A percentile compares a stretch with the other conserved stretches of the same genome.
phyloP scores from a whole-genome alignment of 2,888 invertebrate species.

The Dascillus cervinus region DNA sequence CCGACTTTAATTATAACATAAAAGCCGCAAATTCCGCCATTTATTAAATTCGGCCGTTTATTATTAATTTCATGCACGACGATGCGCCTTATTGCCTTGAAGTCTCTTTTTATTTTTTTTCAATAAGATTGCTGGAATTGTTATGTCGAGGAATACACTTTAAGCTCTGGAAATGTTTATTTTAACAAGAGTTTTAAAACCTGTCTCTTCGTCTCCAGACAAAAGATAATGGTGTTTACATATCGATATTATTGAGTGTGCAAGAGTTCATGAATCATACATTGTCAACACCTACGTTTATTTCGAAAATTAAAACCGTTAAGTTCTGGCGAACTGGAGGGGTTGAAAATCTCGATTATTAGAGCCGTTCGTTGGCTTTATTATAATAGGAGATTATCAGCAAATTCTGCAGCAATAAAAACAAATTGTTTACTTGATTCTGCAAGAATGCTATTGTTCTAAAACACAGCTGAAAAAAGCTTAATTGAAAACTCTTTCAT shows the following conservation, averaged over 20 bases:
- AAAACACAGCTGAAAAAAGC: constrained; percentile 10
- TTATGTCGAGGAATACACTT: constrained; percentile 29
- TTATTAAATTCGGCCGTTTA: no score
- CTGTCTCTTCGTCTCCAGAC: constrained; percentile 30
- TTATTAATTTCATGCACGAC: background rate
- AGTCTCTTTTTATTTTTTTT: no score
- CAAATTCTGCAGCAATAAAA: constrained; percentile 8
- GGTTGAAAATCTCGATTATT: no score
- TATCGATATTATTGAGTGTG: constrained; percentile 26
- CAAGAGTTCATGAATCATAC: constrained; percentile 13
- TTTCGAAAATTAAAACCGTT: background rate
- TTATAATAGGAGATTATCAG: constrained; percentile 3
- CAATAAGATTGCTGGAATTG: no score
- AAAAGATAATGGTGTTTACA: constrained; percentile 37
- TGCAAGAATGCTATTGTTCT: constrained; percentile 9
- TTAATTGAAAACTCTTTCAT: constrained; percentile 9
- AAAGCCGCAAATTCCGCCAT: no score
- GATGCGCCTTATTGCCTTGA: background rate
- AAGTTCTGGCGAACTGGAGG: no score
- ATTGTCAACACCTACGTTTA: no score
- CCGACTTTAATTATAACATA: no score
- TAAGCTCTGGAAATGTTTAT: constrained; percentile 32
- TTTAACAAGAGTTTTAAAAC: constrained; percentile 32
- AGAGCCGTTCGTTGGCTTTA: no score
- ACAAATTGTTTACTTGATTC: constrained; percentile 8